Percentiles rank a stretch among this genome's conserved stretches.
These are phyloP conservation scores for Astreopora myriophthalma DNA, from an alignment of 64 coral and sea anemone genomes.

Conservation along the genomic window DNA sequence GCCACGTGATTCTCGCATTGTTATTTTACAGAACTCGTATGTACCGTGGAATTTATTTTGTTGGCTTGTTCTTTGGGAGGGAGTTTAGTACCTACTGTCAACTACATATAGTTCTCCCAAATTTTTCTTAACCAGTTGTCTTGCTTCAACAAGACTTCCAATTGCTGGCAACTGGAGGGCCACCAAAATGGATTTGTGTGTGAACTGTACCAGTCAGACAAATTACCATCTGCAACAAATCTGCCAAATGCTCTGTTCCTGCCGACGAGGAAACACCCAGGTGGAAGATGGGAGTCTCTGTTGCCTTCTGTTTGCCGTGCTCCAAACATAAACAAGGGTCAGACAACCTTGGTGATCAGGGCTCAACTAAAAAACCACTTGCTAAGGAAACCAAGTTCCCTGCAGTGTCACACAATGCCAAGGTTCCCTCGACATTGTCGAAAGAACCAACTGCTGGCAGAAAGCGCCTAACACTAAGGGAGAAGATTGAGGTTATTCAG, in stretches of 20 bases:
- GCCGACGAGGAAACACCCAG: neutral
- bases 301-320: neutral
- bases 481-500: neutral
- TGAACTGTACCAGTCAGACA: neutral
- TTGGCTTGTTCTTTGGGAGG: neutral
- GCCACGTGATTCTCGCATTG: too few species aligned
- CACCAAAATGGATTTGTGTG: neutral
- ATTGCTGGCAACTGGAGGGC: neutral
- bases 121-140: neutral
- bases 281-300: neutral
- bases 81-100: neutral
- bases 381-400: neutral
- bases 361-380: neutral
- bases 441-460: neutral
- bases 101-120: neutral
- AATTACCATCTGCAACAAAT: slow-evolving; percentile 3
- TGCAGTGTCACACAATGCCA: neutral
- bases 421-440: too few species aligned
- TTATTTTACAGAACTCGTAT: too few species aligned
- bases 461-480: neutral
- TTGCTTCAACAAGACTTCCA: neutral
- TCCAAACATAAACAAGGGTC: neutral
- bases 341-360: neutral
- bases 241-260: slow-evolving; percentile 1
- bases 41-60: neutral